Conservation (phyloP, 2,797 vertebrate species). For the Parauchenoglanis ngamensis region DNA sequence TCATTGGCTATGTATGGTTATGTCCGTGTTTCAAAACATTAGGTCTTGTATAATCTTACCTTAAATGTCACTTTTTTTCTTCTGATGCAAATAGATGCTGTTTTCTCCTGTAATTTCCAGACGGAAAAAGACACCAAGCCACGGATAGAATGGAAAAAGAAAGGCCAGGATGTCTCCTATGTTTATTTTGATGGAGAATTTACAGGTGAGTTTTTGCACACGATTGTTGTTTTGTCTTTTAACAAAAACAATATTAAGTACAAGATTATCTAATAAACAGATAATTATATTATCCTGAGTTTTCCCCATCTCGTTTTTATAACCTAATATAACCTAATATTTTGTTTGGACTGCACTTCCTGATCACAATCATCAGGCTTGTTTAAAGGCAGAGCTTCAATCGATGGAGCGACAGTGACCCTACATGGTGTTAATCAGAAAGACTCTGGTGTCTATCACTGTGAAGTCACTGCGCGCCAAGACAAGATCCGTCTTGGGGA, state of each 20-base stretch:
- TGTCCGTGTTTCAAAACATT: slow-evolving; percentile 2
- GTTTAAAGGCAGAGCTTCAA: slow-evolving; percentile 81
- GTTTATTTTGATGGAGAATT: slow-evolving; percentile 86
- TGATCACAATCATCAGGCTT: slow-evolving; percentile 65
- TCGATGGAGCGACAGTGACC: slow-evolving; percentile 84
- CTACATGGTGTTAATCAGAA: slow-evolving; percentile 87
- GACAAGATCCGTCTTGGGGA: slow-evolving; percentile 85
- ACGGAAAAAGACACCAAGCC: slow-evolving; percentile 79
- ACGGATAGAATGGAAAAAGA: slow-evolving; percentile 95
- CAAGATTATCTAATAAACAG: background rate
- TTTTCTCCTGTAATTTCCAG: slow-evolving; percentile 84
- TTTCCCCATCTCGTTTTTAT: background rate
- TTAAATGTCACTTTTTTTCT: slow-evolving; percentile 11
- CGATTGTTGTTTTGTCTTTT: background rate
- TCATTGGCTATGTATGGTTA: background rate
- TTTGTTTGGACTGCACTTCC: background rate
- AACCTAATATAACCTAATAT: background rate
- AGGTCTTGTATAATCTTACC: too few relatives aligned
- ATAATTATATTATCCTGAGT: background rate
- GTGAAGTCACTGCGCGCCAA: slow-evolving; percentile 86
- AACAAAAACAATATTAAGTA: background rate
- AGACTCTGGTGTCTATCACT: slow-evolving; percentile 90
- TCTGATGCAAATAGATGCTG: slow-evolving; percentile 74
- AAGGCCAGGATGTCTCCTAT: slow-evolving; percentile 78
- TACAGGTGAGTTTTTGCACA: slow-evolving; percentile 65